Evolutionary conservation across 2,113 vertebrate species (phyloP).

Genomic region (Eublepharis macularius): DNA sequence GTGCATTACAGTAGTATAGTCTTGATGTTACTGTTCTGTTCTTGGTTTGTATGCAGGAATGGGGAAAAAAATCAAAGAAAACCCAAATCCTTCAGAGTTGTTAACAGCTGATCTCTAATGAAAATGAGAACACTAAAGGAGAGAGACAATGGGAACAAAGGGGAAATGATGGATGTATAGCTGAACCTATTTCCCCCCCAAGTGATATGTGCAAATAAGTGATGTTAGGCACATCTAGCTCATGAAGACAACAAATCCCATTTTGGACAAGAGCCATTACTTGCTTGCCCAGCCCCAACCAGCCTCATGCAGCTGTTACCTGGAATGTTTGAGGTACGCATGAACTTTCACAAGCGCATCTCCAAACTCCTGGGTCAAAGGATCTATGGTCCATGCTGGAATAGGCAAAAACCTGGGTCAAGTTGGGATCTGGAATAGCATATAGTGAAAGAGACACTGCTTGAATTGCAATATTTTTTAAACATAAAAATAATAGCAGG

Average conservation of each 20-base stretch:
- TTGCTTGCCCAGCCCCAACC: not conserved
- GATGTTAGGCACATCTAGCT: slow-evolving; percentile 17
- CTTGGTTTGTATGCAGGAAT: slow-evolving; percentile 4
- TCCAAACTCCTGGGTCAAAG: no score
- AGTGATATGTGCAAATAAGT: slow-evolving; percentile 37
- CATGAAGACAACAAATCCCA: slow-evolving; percentile 23
- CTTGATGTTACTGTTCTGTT: no score
- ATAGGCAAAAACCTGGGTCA: no score
- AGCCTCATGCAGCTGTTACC: not conserved
- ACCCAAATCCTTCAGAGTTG: slow-evolving; percentile 22
- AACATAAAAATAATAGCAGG: no score
- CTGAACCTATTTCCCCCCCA: slow-evolving; percentile 21
- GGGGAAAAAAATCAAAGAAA: slow-evolving; percentile 37
- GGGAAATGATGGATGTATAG: slow-evolving; percentile 36
- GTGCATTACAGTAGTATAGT: no score
- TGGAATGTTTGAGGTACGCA: no score
- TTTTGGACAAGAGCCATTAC: not conserved
- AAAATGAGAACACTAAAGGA: slow-evolving; percentile 43
- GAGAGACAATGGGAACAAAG: slow-evolving; percentile 37
- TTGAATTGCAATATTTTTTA: no score
- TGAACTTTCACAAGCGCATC: no score
- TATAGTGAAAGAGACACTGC: no score
- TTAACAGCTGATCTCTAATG: slow-evolving; percentile 66
- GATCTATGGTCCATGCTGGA: no score
- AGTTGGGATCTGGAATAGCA: no score